Evolutionary conservation across 2,888 invertebrate species (phyloP).

Genomic region (Idaea dimidiata): DNA sequence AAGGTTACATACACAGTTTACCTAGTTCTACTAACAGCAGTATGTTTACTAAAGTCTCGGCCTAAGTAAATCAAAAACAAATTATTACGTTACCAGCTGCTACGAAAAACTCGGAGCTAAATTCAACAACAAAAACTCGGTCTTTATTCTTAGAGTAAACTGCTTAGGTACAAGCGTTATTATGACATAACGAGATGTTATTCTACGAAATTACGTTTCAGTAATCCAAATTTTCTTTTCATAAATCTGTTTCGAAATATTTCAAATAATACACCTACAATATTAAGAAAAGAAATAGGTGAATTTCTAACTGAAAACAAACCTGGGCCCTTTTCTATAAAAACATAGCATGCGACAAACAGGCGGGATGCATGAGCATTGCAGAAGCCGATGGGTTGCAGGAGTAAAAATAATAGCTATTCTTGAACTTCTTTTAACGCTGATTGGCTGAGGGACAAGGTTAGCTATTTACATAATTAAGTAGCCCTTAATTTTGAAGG

Average conservation of each 20-base stretch:
- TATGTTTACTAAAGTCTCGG: neutral
- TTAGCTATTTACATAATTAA: too few species aligned
- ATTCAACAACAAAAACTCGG: neutral
- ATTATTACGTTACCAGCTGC: neutral
- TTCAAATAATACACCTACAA: too few species aligned
- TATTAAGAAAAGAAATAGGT: too few species aligned
- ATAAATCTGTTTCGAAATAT: neutral
- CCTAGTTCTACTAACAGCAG: neutral
- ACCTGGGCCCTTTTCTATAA: too few species aligned
- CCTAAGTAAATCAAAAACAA: neutral
- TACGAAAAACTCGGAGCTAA: neutral
- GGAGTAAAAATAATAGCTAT: too few species aligned
- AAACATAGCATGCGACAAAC: too few species aligned
- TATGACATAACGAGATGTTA: neutral
- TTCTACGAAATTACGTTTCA: neutral
- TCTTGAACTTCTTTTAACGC: too few species aligned
- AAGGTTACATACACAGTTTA: neutral
- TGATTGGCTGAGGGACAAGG: too few species aligned
- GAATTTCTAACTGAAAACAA: too few species aligned
- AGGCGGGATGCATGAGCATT: too few species aligned
- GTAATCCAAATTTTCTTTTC: neutral
- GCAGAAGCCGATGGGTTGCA: too few species aligned
- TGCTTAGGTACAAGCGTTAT: neutral
- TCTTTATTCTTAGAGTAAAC: neutral
- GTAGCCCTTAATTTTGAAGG: too few species aligned